Conservation (phyloP, 37 sponge, comb jelly and placozoan genomes). For the Halichondria panicea region DNA sequence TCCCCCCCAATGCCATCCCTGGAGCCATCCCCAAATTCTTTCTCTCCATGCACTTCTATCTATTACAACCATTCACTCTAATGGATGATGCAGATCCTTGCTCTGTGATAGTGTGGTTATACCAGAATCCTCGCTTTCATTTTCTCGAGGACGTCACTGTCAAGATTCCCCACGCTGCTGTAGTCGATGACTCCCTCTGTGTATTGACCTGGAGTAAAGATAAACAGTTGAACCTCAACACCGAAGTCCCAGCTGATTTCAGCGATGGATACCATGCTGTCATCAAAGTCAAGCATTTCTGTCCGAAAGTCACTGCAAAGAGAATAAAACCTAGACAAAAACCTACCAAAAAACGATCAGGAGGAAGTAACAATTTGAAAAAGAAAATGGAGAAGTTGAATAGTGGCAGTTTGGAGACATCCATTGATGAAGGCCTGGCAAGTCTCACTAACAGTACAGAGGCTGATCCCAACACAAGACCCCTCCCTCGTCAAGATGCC, state of each 20-base stretch:
- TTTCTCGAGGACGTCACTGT: not conserved
- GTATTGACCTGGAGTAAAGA: not conserved
- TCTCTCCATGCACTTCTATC: not conserved
- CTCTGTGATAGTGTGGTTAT: not conserved
- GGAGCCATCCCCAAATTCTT: not conserved
- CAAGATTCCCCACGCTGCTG: not conserved
- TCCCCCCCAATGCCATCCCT: not conserved
- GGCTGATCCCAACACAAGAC: not conserved
- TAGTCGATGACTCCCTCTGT: not conserved
- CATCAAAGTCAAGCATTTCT: not conserved
- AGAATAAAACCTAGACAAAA: not conserved
- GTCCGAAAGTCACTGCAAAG: not conserved
- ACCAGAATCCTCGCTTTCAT: not conserved
- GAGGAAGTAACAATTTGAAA: not conserved
- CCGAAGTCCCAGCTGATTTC: not conserved
- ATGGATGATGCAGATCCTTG: not conserved
- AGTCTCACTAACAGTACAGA: not conserved
- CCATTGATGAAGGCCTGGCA: not conserved
- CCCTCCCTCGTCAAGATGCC: not conserved
- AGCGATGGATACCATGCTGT: constrained; percentile 4
- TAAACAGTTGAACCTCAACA: not conserved
- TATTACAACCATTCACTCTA: not conserved
- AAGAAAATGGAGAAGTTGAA: not conserved
- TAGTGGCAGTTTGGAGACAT: not conserved
- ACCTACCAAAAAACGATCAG: not conserved